Percentiles rank a stretch among this genome's conserved stretches.
Evolutionary conservation across 2,888 invertebrate genomes (phyloP).

Genomic region (Nemapogon koenigi): DNA sequence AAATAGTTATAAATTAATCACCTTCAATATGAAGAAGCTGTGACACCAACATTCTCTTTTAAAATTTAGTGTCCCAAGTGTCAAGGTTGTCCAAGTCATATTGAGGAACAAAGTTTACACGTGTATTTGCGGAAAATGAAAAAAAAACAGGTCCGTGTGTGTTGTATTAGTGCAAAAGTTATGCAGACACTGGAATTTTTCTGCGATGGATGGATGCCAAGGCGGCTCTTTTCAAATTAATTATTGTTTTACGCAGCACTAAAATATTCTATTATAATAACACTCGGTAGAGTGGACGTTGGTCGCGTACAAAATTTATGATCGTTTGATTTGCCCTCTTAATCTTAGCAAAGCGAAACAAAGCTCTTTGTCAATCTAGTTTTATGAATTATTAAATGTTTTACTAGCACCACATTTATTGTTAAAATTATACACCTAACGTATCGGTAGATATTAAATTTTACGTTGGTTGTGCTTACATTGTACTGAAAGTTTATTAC

Average conservation of each 20-base stretch:
- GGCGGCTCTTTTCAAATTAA: slow-evolving; percentile 53
- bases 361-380: slow-evolving; percentile 33
- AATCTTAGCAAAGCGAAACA: slow-evolving; percentile 30
- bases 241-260: slow-evolving; percentile 57
- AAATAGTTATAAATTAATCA: too few species aligned
- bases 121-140: too few species aligned
- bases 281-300: slow-evolving; percentile 37
- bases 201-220: slow-evolving; percentile 44
- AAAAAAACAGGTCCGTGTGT: too few species aligned
- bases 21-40: too few species aligned
- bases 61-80: too few species aligned
- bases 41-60: too few species aligned
- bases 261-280: slow-evolving; percentile 54
- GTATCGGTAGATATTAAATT: too few species aligned
- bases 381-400: slow-evolving; percentile 18
- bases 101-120: too few species aligned
- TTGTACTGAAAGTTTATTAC: too few species aligned
- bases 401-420: not conserved
- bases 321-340: slow-evolving; percentile 43
- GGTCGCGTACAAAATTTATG: slow-evolving; percentile 45
- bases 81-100: too few species aligned
- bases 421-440: not conserved
- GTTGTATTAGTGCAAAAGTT: too few species aligned
- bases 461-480: too few species aligned
- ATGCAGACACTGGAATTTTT: slow-evolving; percentile 30